phyloP scores from a whole-genome alignment of 1,140 invertebrate genomes.

The Capitella teleta region DNA sequence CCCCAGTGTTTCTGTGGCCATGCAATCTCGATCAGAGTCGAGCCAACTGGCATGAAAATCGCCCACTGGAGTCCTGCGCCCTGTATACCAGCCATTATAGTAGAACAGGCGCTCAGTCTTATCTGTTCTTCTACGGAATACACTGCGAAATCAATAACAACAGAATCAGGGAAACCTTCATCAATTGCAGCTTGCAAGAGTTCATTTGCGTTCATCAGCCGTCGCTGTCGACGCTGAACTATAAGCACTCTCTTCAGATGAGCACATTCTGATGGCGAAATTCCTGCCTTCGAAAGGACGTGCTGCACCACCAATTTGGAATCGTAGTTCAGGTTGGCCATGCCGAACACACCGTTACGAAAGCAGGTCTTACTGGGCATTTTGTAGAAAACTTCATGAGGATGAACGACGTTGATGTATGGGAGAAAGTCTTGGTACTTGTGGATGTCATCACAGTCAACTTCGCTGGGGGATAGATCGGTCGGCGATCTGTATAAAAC shows the following conservation, averaged over 20 bases:
- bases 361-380: constrained; percentile 1
- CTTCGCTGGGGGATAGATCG: not conserved
- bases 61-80: constrained; percentile 11
- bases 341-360: constrained; percentile 8
- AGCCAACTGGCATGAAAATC: constrained; percentile 6
- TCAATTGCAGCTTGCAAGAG: not conserved
- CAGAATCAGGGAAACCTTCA: not conserved
- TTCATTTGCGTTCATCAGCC: constrained; percentile 2
- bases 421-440: constrained; percentile 3
- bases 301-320: not conserved
- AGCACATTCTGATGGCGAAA: not conserved
- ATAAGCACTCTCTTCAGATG: not conserved
- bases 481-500: not conserved
- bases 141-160: not conserved
- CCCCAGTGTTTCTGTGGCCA: constrained; percentile 12
- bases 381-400: constrained; percentile 5
- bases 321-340: not conserved
- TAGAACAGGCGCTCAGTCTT: not conserved
- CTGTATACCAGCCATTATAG: constrained; percentile 9
- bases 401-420: not conserved
- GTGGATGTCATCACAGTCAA: not conserved
- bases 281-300: not conserved
- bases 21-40: constrained; percentile 8
- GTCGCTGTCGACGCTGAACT: not conserved
- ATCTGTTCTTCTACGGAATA: constrained; percentile 1